Evolutionary conservation across 2,888 invertebrate genomes (phyloP), one percentile per base, ranked within the genome.

Genomic region (Nomada fucata): DNA sequence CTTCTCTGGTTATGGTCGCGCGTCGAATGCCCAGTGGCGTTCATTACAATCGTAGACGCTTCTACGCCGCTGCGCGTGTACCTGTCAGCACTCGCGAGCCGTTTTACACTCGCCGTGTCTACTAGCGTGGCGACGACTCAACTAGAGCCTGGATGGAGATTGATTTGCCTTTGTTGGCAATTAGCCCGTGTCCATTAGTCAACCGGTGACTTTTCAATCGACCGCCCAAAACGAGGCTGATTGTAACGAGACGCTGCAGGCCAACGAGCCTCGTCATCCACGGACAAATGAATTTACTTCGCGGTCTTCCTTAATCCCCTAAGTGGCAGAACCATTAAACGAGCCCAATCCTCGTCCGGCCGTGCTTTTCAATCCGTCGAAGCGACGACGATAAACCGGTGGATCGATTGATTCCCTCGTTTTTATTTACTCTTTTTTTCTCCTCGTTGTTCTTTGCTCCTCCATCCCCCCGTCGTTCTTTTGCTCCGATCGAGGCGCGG

Each of bases 151-250:
- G 82, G 84, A 83, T 83, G 85, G 86, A 91, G 92, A 92, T 92
- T 91, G 91, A 92, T 92, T 92, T 90, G 90, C 85, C 89, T 92
- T 90, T 89, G 89, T 89, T 90, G 91, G 90, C 91, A 91, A 92
- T 92, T 92, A 92, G 91, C 89, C 85, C 69, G 86, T 84, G 87
- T 89, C 90, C 91, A 91, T 92, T 92, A 92, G 91, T 91, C 90
- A 89, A 79, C 86, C 88, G 76, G 88, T 90, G 90, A 90, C 89
- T 91, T 91, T 92, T 92, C 92, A 92, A 92, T 92, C 89, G 89
- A 83, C 88, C 83, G 86, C 89, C 82, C 86, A 87, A 89, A 91
- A 91, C 87, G 89, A 88, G 87, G 53, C 57, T 69, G 73, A 76
- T 79, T 71, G 83, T 82, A 83, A 83, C 82, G 77, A 77, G 82